Base-by-base conservation (phyloP, 1,140 invertebrate genomes). In the Ephestia elutella region DNA sequence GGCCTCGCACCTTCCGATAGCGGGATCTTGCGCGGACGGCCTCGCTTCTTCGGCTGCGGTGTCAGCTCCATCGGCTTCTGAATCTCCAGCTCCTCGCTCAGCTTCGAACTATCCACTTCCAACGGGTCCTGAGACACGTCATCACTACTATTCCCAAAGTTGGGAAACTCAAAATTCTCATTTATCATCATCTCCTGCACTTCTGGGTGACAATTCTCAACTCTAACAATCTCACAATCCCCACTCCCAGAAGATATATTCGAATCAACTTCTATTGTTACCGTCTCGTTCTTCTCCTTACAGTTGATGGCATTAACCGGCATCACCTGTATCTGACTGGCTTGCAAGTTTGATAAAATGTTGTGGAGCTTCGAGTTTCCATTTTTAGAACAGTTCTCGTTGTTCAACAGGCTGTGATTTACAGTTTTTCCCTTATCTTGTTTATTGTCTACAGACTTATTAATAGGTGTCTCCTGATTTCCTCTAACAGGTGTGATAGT, bases 371-470 rank as follows among this genome's bases (percentile, higher is more conserved):
- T 88, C 9, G 86, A 88, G 61, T 86, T 85, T 19, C 86, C 87
- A 80, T 89, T 89, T 63, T 90, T 89, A 18, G 86, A 80, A 67
- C 82, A 85, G 56, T 85, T 88, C 60, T 88, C 86, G 63, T 86
- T 88, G 65, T 86, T 86, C 21, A 86, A 60, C 8, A 85, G 51
- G 25, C 76, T 65, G 70, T 86, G 83, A 68, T 86, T 84, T 2
- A 74, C 59, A 38, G 59, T 64, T 62, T 73, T 80, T 19, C 30
- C 59, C 17, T 58, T 71, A 44, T 44, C 38, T 56, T 77, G 79
- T 72, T 79, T 81, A 19, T 64, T 68, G 55, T 81, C 80, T 55
- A 75, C 35, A 49, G 61, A 63, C 75, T 82, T 51, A 71, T 66
- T 17, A 71, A 63, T 59, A 73, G 70, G 63, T 51, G 76, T 59